Conservation (phyloP, 2,113 vertebrate species). For the Butastur rufipennis region DNA sequence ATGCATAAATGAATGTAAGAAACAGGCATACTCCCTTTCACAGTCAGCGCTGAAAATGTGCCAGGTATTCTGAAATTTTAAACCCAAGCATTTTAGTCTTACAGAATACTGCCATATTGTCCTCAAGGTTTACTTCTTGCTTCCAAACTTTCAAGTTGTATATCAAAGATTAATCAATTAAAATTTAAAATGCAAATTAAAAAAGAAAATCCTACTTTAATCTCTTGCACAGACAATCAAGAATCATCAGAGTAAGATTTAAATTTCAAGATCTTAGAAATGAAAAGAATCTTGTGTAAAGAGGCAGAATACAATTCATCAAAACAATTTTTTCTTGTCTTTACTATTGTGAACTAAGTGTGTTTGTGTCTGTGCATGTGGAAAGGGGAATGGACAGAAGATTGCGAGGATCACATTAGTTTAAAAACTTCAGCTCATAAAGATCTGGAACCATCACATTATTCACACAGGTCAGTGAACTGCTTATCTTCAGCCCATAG, state of each 20-base stretch:
- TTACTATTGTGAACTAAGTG: background rate
- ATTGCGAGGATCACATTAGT: background rate
- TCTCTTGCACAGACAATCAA: background rate
- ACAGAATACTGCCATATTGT: background rate
- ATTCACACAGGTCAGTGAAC: background rate
- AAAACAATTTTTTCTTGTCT: background rate
- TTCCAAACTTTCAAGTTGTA: background rate
- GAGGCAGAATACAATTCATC: background rate
- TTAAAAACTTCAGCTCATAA: background rate
- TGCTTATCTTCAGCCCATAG: background rate
- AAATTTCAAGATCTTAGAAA: background rate
- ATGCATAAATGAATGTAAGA: background rate
- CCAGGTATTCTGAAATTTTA: background rate
- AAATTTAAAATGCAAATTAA: background rate
- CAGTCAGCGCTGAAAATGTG: background rate
- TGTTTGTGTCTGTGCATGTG: background rate
- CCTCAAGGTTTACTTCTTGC: background rate
- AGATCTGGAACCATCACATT: background rate
- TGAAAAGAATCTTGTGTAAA: background rate
- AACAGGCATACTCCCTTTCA: background rate
- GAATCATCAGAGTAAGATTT: background rate
- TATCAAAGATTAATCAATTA: background rate
- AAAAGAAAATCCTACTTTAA: background rate
- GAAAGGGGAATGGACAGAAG: background rate
- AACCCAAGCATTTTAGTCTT: background rate